Conservation (phyloP, 1,140 invertebrate species). For the Luehdorfia chinensis region DNA sequence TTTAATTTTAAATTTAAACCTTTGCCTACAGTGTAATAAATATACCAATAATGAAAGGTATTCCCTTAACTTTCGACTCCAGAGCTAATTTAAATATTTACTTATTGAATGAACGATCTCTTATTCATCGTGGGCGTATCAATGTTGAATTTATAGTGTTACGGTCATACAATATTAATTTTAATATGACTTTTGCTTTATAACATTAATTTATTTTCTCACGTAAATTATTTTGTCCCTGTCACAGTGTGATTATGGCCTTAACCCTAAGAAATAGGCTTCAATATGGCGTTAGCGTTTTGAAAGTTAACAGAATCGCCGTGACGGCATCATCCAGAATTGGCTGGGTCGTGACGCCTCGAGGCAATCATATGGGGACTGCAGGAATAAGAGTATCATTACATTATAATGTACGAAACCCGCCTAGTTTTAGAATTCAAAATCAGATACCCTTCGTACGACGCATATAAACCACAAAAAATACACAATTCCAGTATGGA, state of each 20-base stretch:
- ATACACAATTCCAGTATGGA: no score
- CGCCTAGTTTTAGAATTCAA: no score
- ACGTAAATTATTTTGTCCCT: background rate
- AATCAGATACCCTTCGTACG: no score
- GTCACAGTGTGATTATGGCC: constrained; percentile 4
- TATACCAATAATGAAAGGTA: no score
- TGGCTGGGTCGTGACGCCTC: constrained; percentile 42
- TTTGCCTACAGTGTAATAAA: no score
- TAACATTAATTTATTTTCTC: background rate
- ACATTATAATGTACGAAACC: no score
- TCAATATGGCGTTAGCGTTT: background rate
- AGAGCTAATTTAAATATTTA: no score
- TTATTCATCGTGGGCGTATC: no score
- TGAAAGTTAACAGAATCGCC: constrained; percentile 45
- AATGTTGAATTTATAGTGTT: background rate
- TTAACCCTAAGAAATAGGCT: background rate
- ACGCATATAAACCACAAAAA: no score
- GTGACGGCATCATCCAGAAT: constrained; percentile 48
- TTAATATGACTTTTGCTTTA: background rate
- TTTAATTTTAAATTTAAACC: no score
- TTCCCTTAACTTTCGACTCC: no score
- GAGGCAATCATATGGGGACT: constrained; percentile 50
- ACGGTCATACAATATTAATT: background rate
- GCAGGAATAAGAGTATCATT: constrained; percentile 21
- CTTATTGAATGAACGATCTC: no score